A percentile compares a stretch with the other conserved stretches of the same genome.
Conservation (phyloP, 2,113 vertebrate species). For the Felis chaus region DNA sequence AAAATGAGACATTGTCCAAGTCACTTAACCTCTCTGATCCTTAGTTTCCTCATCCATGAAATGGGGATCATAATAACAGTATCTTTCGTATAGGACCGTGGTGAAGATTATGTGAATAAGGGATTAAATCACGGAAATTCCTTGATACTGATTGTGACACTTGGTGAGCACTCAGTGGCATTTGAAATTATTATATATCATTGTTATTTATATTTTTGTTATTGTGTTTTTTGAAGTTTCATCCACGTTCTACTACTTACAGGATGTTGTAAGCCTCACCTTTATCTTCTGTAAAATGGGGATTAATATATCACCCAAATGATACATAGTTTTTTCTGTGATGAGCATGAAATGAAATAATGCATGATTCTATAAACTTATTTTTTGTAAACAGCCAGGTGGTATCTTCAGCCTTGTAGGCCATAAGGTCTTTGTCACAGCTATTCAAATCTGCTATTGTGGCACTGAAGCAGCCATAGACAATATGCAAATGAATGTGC, state of each 20-base stretch:
- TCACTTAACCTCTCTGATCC: not conserved
- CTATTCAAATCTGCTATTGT: not conserved
- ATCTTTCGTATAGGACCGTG: not conserved
- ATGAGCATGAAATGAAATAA: not conserved
- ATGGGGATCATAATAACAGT: not conserved
- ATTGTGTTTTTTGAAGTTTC: not conserved
- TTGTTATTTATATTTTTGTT: not conserved
- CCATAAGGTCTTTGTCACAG: not conserved
- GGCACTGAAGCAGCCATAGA: not conserved
- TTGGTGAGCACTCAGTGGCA: not conserved
- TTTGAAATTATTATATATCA: not conserved
- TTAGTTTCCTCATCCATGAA: slow-evolving; percentile 3
- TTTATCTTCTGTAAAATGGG: slow-evolving; percentile 13
- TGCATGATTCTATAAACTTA: not conserved
- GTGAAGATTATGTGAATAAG: slow-evolving; percentile 20
- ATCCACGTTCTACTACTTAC: not conserved
- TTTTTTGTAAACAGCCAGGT: slow-evolving; percentile 17
- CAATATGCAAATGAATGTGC: slow-evolving; percentile 16
- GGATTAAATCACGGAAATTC: not conserved
- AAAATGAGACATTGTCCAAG: not conserved
- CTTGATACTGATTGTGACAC: not conserved
- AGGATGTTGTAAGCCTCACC: not conserved
- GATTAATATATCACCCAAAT: not conserved
- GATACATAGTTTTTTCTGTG: not conserved
- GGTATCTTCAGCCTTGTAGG: not conserved